A percentile compares a stretch with the other conserved stretches of the same genome.
Evolutionary conservation across 2,888 invertebrate genomes (phyloP).

Genomic region (Onchidella celtica): DNA sequence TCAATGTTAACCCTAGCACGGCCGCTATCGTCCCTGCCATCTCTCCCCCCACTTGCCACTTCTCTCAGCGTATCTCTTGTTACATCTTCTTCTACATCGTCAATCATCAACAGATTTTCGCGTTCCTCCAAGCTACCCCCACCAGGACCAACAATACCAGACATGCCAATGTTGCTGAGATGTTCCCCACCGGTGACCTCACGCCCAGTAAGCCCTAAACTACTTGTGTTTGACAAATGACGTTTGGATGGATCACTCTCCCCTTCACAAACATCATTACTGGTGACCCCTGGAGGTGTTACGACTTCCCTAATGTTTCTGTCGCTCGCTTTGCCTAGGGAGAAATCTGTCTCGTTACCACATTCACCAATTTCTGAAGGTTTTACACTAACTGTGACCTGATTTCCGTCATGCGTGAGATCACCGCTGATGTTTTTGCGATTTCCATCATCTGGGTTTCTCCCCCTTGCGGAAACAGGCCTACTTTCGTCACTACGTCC

Average conservation of each 20-base stretch:
- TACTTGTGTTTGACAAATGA: background rate
- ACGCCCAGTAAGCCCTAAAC: background rate
- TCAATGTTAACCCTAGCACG: background rate
- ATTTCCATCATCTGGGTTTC: background rate
- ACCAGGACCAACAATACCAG: background rate
- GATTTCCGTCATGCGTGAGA: too few relatives aligned
- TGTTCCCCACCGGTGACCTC: background rate
- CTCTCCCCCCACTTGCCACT: background rate
- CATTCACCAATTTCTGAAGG: too few relatives aligned
- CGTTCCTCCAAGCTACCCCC: background rate
- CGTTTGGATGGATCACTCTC: too few relatives aligned
- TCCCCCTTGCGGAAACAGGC: background rate
- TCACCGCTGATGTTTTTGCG: too few relatives aligned
- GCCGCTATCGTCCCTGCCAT: background rate
- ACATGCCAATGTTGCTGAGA: background rate
- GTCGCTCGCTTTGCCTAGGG: background rate
- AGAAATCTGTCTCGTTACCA: background rate
- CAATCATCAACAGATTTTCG: slow-evolving; percentile 6
- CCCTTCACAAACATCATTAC: background rate
- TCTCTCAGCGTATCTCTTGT: background rate
- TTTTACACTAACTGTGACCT: background rate
- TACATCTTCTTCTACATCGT: background rate
- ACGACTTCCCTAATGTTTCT: background rate
- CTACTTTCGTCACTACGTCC: background rate
- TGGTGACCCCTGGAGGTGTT: background rate